Conservation (phyloP, 1,140 invertebrate species). For the Acromyrmex charruanus region DNA sequence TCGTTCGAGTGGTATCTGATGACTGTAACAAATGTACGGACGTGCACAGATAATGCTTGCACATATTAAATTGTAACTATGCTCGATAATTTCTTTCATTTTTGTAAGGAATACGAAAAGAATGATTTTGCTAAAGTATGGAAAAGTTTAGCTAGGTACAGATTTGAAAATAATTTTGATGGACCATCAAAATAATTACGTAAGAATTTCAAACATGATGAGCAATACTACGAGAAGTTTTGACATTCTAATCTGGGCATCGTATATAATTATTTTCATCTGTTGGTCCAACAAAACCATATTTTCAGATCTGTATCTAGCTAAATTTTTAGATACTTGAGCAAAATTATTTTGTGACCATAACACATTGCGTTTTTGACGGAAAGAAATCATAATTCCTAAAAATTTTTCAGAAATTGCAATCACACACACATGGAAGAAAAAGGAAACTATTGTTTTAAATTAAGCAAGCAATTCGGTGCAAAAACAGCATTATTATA, state of each 20-base stretch:
- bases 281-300: too few relatives aligned
- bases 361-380: not conserved
- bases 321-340: too few relatives aligned
- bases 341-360: too few relatives aligned
- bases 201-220: too few relatives aligned
- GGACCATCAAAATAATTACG: too few relatives aligned
- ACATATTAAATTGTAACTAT: slow-evolving; percentile 54
- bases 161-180: too few relatives aligned
- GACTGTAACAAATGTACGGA: slow-evolving; percentile 55
- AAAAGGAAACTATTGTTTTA: not conserved
- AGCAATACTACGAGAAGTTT: too few relatives aligned
- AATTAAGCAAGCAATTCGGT: not conserved
- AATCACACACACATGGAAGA: not conserved
- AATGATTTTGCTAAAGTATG: too few relatives aligned
- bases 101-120: not conserved
- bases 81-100: not conserved
- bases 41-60: slow-evolving; percentile 38
- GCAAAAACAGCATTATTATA: not conserved
- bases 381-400: not conserved
- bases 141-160: too few relatives aligned
- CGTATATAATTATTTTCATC: too few relatives aligned
- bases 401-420: not conserved
- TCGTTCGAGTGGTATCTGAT: slow-evolving; percentile 48
- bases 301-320: too few relatives aligned
- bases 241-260: too few relatives aligned